Evolutionary conservation across 2,797 vertebrate species (phyloP), one percentile per base, ranked within the genome.

Genomic region (Amphiprion clarkii): DNA sequence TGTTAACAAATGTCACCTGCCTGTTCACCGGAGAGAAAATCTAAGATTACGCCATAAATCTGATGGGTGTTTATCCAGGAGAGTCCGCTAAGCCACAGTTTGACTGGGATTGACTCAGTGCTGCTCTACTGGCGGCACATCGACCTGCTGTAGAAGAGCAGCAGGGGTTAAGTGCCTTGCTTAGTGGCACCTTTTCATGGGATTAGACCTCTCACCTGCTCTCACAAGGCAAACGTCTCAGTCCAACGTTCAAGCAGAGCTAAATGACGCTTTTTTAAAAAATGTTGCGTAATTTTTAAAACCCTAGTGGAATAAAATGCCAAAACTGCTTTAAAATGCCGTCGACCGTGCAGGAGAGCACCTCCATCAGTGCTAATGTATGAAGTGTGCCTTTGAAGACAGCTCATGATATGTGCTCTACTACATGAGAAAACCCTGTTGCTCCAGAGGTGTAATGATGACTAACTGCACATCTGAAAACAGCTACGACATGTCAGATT

Each of bases 1-100:
- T 10, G 48, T 84, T 83, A 76, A 71, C 65, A 80, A 81, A 81
- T 54, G 60, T 77, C 82, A 83, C 78, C 80, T 71, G 82, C 54
- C 71, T 74, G 58, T 55, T 75, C 67, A 42, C 71, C 40, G 66
- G 55, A 71, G 65, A 52, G 58, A 60, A 78, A 80, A 66, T 40
- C 6, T n/a, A 13, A 78, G 52, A 40, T 39, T 59, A 53, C 42
- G 10, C 55, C 58, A 72, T 55, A 63, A 75, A 71, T 74, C 54
- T 51, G 42, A 54, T 64, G 27, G 14, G 65, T 58, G 40, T 71
- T 68, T 25, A 39, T 73, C 40, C 19, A 10, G 48, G 8, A 4
- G 42, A 10, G 52, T 17, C 11, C 23, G 55, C 61, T 39, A 58
- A 82, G 57, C 60, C 58, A 69, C 27, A 31, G 49, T 4, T 36